Conservation (phyloP, 2,888 invertebrate genomes). For the Ganaspis brasiliensis region DNA sequence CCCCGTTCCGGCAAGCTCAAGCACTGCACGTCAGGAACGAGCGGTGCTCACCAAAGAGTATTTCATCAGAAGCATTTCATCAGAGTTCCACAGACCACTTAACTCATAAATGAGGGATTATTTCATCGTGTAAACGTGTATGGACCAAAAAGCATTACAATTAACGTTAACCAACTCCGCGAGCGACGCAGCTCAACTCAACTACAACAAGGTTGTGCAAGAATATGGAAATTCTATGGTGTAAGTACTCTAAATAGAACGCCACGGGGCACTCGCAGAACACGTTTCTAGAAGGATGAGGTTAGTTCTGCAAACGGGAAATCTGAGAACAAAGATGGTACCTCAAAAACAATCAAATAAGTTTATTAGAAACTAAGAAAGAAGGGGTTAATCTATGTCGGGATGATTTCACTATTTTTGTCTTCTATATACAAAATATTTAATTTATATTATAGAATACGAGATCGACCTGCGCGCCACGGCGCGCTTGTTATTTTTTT, state of each 20-base stretch:
- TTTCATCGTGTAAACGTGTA: slow-evolving; percentile 79
- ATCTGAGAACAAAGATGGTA: not conserved
- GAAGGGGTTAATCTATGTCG: too few species aligned
- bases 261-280: slow-evolving; percentile 34
- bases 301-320: slow-evolving; percentile 9
- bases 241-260: slow-evolving; percentile 29
- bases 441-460: too few species aligned
- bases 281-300: slow-evolving; percentile 10
- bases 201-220: slow-evolving; percentile 26
- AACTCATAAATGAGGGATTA: slow-evolving; percentile 80
- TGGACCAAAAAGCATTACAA: slow-evolving; percentile 79
- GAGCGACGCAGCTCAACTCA: slow-evolving; percentile 64
- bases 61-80: slow-evolving; percentile 77
- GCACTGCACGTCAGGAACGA: slow-evolving; percentile 70
- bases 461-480: too few species aligned
- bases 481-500: too few species aligned
- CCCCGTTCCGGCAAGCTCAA: not conserved
- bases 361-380: too few species aligned
- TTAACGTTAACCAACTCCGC: slow-evolving; percentile 77
- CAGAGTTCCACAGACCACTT: slow-evolving; percentile 79
- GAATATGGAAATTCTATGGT: slow-evolving; percentile 34
- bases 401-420: too few species aligned
- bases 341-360: too few species aligned
- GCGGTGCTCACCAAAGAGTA: slow-evolving; percentile 74
- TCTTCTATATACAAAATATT: too few species aligned